phyloP scores from a whole-genome alignment of 1,140 invertebrate genomes.

The Caerostris darwini region DNA sequence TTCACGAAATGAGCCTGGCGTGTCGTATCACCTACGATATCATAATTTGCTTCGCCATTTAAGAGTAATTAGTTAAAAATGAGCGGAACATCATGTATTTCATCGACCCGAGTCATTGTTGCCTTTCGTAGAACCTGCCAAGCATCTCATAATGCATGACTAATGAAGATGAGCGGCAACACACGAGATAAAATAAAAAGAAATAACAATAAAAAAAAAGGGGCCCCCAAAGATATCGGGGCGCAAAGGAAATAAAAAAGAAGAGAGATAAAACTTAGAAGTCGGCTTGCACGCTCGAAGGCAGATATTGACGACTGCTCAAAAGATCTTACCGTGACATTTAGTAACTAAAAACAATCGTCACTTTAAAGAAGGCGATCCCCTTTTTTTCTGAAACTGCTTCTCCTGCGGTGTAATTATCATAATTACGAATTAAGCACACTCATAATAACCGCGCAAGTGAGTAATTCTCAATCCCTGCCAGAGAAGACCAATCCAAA shows the following conservation, averaged over 20 bases:
- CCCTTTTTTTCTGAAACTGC: slow-evolving; percentile 13
- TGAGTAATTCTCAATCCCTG: slow-evolving; percentile 65
- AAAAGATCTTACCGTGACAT: slow-evolving; percentile 12
- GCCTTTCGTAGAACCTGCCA: slow-evolving; percentile 33
- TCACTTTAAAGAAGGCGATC: slow-evolving; percentile 1
- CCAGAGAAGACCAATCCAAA: slow-evolving; percentile 45
- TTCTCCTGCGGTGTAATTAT: slow-evolving; percentile 59
- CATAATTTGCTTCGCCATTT: slow-evolving; percentile 54
- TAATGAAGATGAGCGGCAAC: slow-evolving; percentile 39
- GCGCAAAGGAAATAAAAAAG: slow-evolving; percentile 20
- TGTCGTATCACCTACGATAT: slow-evolving; percentile 22
- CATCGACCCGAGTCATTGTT: slow-evolving; percentile 52
- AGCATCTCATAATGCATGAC: slow-evolving; percentile 55
- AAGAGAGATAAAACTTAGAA: slow-evolving; percentile 3
- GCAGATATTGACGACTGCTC: slow-evolving; percentile 29
- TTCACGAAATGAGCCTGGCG: neutral
- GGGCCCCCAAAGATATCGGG: neutral
- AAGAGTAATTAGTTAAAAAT: slow-evolving; percentile 56
- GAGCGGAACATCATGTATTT: slow-evolving; percentile 18
- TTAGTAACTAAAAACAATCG: slow-evolving; percentile 62
- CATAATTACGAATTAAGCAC: slow-evolving; percentile 76
- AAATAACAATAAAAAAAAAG: neutral
- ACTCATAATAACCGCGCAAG: slow-evolving; percentile 61
- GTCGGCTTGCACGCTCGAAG: neutral
- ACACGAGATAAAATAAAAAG: slow-evolving; percentile 1